Evolutionary conservation across 2,113 vertebrate species (phyloP).

Genomic region (Ochotona curzoniae): DNA sequence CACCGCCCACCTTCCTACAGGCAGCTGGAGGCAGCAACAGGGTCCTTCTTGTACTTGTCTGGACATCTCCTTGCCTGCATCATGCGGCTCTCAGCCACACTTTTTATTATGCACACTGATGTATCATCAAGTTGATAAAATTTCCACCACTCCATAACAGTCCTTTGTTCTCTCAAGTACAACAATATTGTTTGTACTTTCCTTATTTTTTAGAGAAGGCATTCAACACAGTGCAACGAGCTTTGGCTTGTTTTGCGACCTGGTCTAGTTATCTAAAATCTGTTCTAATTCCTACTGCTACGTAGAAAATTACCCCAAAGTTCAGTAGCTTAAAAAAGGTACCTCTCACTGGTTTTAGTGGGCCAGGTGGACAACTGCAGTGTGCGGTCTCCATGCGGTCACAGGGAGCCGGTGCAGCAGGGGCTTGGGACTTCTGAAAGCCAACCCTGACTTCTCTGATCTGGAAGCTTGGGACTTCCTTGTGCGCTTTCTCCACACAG

Average conservation of each 20-base stretch:
- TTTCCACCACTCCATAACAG: background rate
- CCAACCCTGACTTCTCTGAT: background rate
- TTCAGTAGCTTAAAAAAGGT: background rate
- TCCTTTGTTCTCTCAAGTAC: background rate
- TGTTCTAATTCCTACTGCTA: background rate
- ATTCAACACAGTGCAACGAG: background rate
- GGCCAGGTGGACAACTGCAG: background rate
- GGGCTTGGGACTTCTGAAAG: background rate
- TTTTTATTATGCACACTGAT: background rate
- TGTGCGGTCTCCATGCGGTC: background rate
- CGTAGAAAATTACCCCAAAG: background rate
- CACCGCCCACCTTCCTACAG: background rate
- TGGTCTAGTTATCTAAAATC: background rate
- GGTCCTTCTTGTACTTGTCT: background rate
- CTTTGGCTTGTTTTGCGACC: background rate
- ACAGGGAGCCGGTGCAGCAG: background rate
- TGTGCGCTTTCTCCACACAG: background rate
- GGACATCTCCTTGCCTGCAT: background rate
- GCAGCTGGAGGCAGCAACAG: background rate
- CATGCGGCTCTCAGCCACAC: background rate
- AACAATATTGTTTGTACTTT: too few relatives aligned
- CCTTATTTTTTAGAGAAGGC: background rate
- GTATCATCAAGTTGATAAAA: background rate
- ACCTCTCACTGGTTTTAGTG: background rate
- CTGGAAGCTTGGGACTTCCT: background rate